These are phyloP conservation scores for Diarsia mendica DNA, from an alignment of 2,888 invertebrate genomes.

Conservation along the genomic window DNA sequence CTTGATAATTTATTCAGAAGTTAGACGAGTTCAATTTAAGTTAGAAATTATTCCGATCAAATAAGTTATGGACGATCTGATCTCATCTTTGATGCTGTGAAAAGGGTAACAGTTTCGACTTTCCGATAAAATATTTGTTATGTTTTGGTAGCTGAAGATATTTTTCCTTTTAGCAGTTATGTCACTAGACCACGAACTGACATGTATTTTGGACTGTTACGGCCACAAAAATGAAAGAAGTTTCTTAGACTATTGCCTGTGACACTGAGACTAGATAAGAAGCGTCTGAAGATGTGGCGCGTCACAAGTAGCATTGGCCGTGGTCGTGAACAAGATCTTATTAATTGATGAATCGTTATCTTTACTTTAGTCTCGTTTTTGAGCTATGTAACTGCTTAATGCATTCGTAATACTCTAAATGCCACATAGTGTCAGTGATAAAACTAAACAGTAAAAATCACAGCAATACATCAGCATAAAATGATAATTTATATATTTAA, in stretches of 20 bases:
- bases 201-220: no score
- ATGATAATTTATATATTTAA: neutral
- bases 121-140: conserved; percentile 2
- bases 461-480: neutral
- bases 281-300: neutral
- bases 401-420: no score
- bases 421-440: neutral
- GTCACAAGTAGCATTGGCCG: neutral
- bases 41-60: conserved; percentile 62
- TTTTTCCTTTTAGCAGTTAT: neutral
- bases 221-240: no score
- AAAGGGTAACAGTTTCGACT: conserved; percentile 45
- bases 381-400: no score
- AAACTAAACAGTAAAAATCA: neutral
- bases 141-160: neutral
- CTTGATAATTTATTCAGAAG: conserved; percentile 61
- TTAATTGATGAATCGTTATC: neutral
- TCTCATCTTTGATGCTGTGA: conserved; percentile 45
- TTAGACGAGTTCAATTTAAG: conserved; percentile 60
- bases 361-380: neutral
- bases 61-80: conserved; percentile 54
- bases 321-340: neutral
- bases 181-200: no score
- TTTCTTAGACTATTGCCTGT: neutral
- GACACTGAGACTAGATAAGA: no score